Conservation (phyloP, 2,888 invertebrate genomes). For the Hydrotaea diabolus region DNA sequence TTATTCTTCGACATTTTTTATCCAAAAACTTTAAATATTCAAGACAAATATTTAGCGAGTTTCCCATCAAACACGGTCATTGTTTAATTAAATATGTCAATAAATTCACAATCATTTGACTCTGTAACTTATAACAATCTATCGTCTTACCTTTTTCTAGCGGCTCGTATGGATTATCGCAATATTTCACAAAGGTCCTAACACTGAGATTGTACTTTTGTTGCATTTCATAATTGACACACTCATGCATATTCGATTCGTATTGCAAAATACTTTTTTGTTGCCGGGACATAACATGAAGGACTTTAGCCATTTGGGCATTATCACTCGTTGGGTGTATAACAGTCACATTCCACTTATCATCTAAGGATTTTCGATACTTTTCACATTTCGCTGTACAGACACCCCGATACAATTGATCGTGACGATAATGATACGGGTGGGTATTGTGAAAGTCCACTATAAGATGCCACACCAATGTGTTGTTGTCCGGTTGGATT, state of each 20-base stretch:
- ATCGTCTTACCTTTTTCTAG: conserved; percentile 40
- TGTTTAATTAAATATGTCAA: too few relatives aligned
- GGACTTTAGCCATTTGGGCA: background rate
- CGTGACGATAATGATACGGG: conserved; percentile 73
- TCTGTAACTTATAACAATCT: too few relatives aligned
- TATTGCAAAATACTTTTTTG: background rate
- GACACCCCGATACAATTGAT: conserved; percentile 73
- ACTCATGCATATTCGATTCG: conserved; percentile 70
- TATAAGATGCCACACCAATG: conserved; percentile 73
- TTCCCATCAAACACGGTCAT: too few relatives aligned
- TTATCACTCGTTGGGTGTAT: conserved; percentile 59
- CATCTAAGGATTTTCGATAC: background rate
- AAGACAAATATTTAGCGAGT: too few relatives aligned
- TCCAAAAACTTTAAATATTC: too few relatives aligned
- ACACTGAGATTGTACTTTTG: conserved; percentile 68
- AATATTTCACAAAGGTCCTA: conserved; percentile 73
- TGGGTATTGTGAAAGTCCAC: conserved; percentile 64
- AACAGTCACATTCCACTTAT: background rate
- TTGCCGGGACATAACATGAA: background rate
- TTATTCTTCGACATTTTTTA: too few relatives aligned
- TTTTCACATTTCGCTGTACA: conserved; percentile 73
- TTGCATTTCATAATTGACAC: conserved; percentile 72
- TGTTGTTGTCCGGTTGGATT: conserved; percentile 72
- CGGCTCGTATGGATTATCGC: conserved; percentile 68
- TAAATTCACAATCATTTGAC: too few relatives aligned